Conservation (phyloP, 2,797 vertebrate species). For the Darevskia nairensis region DNA sequence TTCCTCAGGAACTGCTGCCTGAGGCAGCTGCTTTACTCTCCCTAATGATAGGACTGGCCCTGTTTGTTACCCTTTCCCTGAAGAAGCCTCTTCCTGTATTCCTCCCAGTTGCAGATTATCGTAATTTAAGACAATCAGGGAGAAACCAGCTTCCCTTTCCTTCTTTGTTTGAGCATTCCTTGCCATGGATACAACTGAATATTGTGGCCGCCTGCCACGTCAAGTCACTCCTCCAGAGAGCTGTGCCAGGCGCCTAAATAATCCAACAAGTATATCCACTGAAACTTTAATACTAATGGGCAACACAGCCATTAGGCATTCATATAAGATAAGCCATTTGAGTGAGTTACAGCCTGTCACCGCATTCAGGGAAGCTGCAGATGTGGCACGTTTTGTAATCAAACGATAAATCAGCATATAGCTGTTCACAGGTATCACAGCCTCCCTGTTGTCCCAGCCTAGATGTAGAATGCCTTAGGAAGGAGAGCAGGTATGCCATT, state of each 20-base stretch:
- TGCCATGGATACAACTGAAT: neutral
- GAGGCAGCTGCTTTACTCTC: neutral
- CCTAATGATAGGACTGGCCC: neutral
- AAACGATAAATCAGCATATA: slow-evolving; percentile 35
- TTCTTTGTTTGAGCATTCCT: neutral
- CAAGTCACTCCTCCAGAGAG: slow-evolving; percentile 4
- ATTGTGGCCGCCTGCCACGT: neutral
- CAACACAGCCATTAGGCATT: slow-evolving; percentile 2
- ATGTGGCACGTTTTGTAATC: slow-evolving; percentile 37
- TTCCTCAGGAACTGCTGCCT: neutral
- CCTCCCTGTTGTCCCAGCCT: neutral
- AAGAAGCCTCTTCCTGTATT: neutral
- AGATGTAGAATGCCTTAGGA: slow-evolving; percentile 14
- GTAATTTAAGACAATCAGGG: too few relatives aligned
- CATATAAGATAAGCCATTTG: neutral
- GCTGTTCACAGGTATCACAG: slow-evolving; percentile 33
- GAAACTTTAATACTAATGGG: slow-evolving; percentile 32
- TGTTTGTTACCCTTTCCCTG: neutral
- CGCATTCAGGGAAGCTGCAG: slow-evolving; percentile 1
- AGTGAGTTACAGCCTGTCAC: slow-evolving; percentile 19
- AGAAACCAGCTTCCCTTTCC: neutral
- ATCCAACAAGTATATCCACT: slow-evolving; percentile 26
- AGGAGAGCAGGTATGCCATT: neutral
- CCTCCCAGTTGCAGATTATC: too few relatives aligned
- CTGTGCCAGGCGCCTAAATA: neutral